phyloP scores from a whole-genome alignment of 2,797 vertebrate species.

The Clarias platycephalus region DNA sequence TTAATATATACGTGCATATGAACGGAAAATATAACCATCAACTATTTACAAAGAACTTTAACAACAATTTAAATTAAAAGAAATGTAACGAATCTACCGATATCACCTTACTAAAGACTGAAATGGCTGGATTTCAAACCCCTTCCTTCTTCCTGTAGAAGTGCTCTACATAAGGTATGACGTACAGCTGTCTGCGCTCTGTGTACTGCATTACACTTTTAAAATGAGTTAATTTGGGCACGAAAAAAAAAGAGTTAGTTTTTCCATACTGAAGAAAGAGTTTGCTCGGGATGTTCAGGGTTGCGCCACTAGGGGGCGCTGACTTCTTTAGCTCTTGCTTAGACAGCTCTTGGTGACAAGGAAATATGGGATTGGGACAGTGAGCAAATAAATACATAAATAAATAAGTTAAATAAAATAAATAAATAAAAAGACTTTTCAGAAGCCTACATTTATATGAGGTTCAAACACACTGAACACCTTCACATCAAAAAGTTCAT shows the following conservation, averaged over 20 bases:
- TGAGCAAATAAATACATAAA: not conserved
- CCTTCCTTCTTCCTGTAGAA: not conserved
- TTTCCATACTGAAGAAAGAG: not conserved
- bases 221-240: not conserved
- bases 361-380: not conserved
- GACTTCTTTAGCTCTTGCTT: slow-evolving; percentile 3
- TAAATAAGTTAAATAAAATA: not conserved
- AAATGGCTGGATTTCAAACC: not conserved
- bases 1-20: not conserved
- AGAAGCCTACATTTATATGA: not conserved
- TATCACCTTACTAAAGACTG: not conserved
- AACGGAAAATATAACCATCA: not conserved
- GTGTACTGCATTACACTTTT: not conserved
- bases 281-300: not conserved
- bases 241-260: not conserved
- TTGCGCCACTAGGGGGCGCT: slow-evolving; percentile 50
- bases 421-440: not conserved
- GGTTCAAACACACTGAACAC: not conserved
- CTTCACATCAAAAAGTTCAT: not conserved
- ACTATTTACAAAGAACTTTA: not conserved
- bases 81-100: slow-evolving; percentile 19
- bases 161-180: not conserved
- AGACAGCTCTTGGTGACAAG: not conserved
- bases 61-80: not conserved
- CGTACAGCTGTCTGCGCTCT: not conserved